Base-by-base conservation (phyloP, 2,888 invertebrate species). In the Andrena haemorrhoa region DNA sequence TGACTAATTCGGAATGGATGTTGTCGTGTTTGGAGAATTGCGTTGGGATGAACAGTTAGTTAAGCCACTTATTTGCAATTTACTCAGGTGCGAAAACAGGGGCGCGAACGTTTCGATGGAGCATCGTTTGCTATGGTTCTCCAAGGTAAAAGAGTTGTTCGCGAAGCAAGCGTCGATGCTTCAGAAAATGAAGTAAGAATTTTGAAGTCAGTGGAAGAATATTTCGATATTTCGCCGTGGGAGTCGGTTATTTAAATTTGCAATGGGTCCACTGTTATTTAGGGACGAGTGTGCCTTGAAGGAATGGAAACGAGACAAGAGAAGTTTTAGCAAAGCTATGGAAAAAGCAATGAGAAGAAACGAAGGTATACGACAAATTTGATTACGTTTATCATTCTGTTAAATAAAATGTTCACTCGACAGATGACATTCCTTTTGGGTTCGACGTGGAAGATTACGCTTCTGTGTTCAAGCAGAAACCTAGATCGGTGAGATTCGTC, bases 171-270 rank as follows among this genome's bases (percentile, higher is more conserved):
- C 96, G 64, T 94, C 94, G 87, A 94, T 95, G 82, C 90, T 96
- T 71, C 96, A 96, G 89, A 95, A 95, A 79, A 95, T 95, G 91
- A 95, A 95, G 96, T 96, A 93, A 94, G 94, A 20, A 53, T 60
- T 49, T 33, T 65, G 26, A 20, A 53, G 10, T 8, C 35, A 10
- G 2, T 23, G 8, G 4, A 10, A 12, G 23, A 56, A 23, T 56
- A 2, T 71, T 12, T 26, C 26, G 65, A 31, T 16, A 26, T 16
- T 33, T 47, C 58, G n/a, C 33, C 58, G n/a, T 5, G 6, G 20
- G 26, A 41, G 2, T 5, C 20, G 5, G 3, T 26, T 31, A 47
- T 16, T 12, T 49, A 29, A 10, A n/a, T 23, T 49, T 35, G 6
- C 8, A 23, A 49, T 2, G 1, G 29, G 6, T 26, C 0, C 0